Evolutionary conservation across 2,888 invertebrate genomes (phyloP).

Genomic region (Cheilosia soror): DNA sequence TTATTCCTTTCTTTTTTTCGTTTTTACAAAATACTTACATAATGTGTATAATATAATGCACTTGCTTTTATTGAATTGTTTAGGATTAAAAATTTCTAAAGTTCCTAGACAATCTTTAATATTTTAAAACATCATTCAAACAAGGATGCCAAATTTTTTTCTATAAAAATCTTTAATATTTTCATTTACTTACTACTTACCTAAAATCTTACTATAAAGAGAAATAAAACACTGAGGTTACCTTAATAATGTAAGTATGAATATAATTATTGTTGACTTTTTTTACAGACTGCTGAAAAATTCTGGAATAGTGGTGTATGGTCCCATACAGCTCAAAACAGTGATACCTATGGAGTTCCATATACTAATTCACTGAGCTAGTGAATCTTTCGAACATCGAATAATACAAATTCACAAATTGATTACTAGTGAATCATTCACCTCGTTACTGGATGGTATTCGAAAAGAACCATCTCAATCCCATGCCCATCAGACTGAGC

Average conservation of each 20-base stretch:
- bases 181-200: constrained; percentile 24
- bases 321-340: no score
- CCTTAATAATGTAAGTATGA: background rate
- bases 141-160: constrained; percentile 23
- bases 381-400: no score
- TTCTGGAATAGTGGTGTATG: no score
- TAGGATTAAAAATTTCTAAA: constrained; percentile 21
- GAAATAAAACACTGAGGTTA: constrained; percentile 26
- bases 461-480: no score
- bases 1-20: background rate
- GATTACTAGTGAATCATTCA: no score
- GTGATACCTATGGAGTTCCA: no score
- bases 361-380: no score
- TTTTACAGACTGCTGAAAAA: background rate
- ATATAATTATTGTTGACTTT: background rate
- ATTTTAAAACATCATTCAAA: constrained; percentile 17
- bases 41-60: constrained; percentile 11
- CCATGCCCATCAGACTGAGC: no score
- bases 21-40: constrained; percentile 11
- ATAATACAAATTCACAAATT: no score
- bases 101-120: constrained; percentile 47
- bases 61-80: constrained; percentile 15
- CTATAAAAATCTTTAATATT: constrained; percentile 19
- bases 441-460: no score
- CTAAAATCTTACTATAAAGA: constrained; percentile 13